Conservation (phyloP, 2,113 vertebrate species). For the Zootoca vivipara region DNA sequence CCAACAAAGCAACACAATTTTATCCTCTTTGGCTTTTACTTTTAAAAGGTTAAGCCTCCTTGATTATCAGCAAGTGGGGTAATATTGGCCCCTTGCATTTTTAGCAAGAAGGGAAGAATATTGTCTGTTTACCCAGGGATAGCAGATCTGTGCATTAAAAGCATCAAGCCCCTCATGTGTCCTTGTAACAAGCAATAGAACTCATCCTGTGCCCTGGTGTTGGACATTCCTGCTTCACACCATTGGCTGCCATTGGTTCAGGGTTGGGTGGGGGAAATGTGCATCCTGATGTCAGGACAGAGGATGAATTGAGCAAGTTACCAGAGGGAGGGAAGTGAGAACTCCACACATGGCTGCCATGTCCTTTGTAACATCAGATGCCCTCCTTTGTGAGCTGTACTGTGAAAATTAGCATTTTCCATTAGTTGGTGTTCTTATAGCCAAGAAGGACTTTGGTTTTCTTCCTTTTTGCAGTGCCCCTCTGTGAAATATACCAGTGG, state of each 20-base stretch:
- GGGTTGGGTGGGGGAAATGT: background rate
- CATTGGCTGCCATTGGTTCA: background rate
- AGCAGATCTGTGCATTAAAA: background rate
- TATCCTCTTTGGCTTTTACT: constrained; percentile 19
- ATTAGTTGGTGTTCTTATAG: background rate
- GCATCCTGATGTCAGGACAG: background rate
- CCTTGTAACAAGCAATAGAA: background rate
- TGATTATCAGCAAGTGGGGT: background rate
- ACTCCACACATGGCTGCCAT: background rate
- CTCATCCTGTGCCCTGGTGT: background rate
- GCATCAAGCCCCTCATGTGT: background rate
- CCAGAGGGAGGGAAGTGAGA: too few relatives aligned
- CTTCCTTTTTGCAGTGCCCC: constrained; percentile 7
- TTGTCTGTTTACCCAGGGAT: background rate
- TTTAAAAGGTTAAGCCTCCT: background rate
- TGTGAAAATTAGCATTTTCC: constrained; percentile 1
- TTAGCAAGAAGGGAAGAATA: background rate
- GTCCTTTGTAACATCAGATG: background rate
- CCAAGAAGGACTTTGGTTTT: constrained; percentile 13
- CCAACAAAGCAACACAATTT: constrained; percentile 11
- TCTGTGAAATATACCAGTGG: background rate
- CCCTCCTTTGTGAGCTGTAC: background rate
- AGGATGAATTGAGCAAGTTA: background rate
- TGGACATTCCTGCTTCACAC: background rate
- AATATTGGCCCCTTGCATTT: background rate